A percentile compares a stretch with the other conserved stretches of the same genome.
Conservation (phyloP, 2,888 invertebrate genomes). For the Amphipyra tragopoginis region DNA sequence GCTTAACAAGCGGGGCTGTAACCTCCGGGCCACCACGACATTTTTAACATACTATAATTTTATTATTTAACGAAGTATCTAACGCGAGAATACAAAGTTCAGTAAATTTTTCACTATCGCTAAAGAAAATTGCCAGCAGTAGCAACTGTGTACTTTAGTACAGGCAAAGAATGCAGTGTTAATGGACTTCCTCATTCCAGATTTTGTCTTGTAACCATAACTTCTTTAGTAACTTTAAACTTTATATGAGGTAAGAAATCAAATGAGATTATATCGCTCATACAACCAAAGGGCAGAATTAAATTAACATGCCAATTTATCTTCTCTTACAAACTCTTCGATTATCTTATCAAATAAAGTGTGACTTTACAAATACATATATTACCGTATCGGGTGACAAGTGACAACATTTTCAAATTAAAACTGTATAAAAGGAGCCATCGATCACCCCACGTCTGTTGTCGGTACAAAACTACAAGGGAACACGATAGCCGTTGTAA, state of each 20-base stretch:
- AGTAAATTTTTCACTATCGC: neutral
- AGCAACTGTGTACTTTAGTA: neutral
- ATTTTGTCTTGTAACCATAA: neutral
- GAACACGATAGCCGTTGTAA: constrained; percentile 60
- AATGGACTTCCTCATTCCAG: constrained; percentile 3
- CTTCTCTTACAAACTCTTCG: constrained; percentile 18
- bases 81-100: neutral
- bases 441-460: constrained; percentile 52
- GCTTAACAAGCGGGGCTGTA: too few relatives aligned
- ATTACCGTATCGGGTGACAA: constrained; percentile 22
- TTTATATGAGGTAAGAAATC: neutral
- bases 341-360: constrained; percentile 42
- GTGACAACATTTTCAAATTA: constrained; percentile 15
- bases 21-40: too few relatives aligned
- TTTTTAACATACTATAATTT: too few relatives aligned
- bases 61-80: too few relatives aligned
- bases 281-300: neutral
- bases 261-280: neutral
- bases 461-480: constrained; percentile 35
- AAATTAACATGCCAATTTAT: constrained; percentile 16
- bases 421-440: constrained; percentile 35
- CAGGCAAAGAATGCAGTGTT: neutral
- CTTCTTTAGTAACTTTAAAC: neutral
- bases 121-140: constrained; percentile 3
- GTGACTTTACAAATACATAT: constrained; percentile 44